Percentiles rank a stretch among this genome's conserved stretches.
These are phyloP conservation scores for Hephaestus fuliginosus DNA, from an alignment of 2,797 vertebrate genomes.

Conservation along the genomic window DNA sequence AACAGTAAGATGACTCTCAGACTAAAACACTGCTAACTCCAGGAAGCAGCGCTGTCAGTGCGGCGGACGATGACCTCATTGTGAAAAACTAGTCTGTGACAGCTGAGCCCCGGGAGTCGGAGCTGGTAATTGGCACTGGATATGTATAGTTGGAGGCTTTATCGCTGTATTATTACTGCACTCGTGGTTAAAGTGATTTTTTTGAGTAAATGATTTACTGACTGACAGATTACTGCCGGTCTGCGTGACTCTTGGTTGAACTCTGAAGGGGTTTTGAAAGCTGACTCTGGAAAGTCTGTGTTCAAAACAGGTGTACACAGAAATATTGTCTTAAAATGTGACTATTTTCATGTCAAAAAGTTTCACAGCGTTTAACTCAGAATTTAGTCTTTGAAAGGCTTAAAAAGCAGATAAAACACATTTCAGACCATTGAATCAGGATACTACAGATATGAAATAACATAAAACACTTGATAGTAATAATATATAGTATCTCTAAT, in stretches of 20 bases:
- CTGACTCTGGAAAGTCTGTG: neutral
- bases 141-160: neutral
- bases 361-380: no score
- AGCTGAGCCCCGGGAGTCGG: slow-evolving; percentile 26
- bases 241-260: neutral
- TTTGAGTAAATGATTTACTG: neutral
- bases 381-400: neutral
- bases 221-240: neutral
- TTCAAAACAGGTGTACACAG: neutral
- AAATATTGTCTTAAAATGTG: neutral
- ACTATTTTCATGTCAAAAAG: neutral
- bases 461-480: neutral
- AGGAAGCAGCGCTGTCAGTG: slow-evolving; percentile 18
- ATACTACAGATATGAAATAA: neutral
- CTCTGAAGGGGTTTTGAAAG: neutral
- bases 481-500: neutral
- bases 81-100: slow-evolving; percentile 40
- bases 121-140: neutral
- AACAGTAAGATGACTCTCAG: slow-evolving; percentile 18
- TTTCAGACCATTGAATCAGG: neutral
- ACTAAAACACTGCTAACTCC: slow-evolving; percentile 26
- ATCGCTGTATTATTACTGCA: neutral
- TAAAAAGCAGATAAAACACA: neutral
- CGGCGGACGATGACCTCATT: slow-evolving; percentile 46
- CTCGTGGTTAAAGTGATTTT: neutral